Conservation (phyloP, 2,113 vertebrate species). For the Trematomus loennbergii region DNA sequence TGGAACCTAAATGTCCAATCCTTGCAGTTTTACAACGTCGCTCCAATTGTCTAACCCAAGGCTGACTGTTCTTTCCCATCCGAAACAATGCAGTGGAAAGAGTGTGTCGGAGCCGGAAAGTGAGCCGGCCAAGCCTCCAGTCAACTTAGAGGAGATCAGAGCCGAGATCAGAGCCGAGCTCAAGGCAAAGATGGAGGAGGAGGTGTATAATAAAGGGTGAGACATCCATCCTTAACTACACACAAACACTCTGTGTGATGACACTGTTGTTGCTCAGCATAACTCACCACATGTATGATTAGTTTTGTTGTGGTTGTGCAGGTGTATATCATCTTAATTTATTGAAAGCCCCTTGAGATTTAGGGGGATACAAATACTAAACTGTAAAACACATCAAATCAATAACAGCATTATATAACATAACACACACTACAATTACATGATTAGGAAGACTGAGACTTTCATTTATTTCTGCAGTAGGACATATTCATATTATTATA, state of each 20-base stretch:
- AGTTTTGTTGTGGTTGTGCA: not conserved
- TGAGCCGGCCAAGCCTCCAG: constrained; percentile 82
- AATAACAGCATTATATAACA: too few relatives aligned
- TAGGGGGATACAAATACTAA: too few relatives aligned
- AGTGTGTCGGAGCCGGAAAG: constrained; percentile 85
- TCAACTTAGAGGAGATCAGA: constrained; percentile 87
- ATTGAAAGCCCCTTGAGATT: too few relatives aligned
- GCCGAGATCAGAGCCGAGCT: constrained; percentile 89
- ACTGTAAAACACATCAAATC: too few relatives aligned
- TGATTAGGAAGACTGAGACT: too few relatives aligned
- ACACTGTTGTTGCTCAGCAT: constrained; percentile 26
- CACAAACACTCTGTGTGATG: constrained; percentile 8
- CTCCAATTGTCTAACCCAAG: constrained; percentile 34
- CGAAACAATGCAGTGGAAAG: constrained; percentile 90
- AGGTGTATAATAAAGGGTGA: constrained; percentile 95
- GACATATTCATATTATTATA: not conserved
- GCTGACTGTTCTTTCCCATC: constrained; percentile 76
- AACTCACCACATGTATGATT: constrained; percentile 16
- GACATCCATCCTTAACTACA: constrained; percentile 34
- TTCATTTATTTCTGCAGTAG: not conserved
- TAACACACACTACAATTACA: too few relatives aligned
- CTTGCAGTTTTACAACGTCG: constrained; percentile 47
- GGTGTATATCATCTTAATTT: not conserved
- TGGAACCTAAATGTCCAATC: constrained; percentile 29
- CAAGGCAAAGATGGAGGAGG: constrained; percentile 93